Evolutionary conservation across 2,888 invertebrate genomes (phyloP).

Genomic region (Caprella mutica): DNA sequence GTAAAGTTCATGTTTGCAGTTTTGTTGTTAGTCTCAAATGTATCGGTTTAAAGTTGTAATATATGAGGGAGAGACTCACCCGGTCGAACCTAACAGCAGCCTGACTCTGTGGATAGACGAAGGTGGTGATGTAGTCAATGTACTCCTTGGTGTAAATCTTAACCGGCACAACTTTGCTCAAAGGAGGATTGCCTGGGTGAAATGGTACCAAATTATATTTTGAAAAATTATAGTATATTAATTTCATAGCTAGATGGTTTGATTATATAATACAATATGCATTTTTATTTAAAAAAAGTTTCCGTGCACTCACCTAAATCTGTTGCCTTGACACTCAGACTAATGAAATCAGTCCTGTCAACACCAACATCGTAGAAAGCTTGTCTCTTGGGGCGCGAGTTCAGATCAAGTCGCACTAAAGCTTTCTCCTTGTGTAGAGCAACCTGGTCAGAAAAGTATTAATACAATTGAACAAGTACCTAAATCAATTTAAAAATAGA

Average conservation of each 20-base stretch:
- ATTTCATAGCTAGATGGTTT: background rate
- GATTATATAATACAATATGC: background rate
- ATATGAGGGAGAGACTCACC: conserved; percentile 11
- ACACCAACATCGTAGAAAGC: too few species aligned
- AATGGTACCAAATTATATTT: too few species aligned
- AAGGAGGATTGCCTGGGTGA: conserved; percentile 59
- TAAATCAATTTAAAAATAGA: conserved; percentile 10
- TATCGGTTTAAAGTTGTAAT: too few species aligned
- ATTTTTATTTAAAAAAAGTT: background rate
- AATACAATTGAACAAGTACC: conserved; percentile 10
- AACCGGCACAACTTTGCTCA: conserved; percentile 59
- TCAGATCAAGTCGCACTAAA: too few species aligned
- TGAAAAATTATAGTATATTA: background rate
- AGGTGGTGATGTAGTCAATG: conserved; percentile 62
- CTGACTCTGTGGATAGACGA: conserved; percentile 54
- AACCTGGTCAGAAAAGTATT: too few species aligned
- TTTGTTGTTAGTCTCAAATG: too few species aligned
- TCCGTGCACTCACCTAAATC: conserved; percentile 52
- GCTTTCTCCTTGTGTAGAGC: too few species aligned
- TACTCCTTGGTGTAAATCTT: conserved; percentile 66
- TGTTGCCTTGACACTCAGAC: conserved; percentile 64
- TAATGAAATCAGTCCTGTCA: conserved; percentile 45
- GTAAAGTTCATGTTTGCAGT: too few species aligned
- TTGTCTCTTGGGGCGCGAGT: too few species aligned
- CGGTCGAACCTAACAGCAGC: conserved; percentile 56